Base-by-base conservation (phyloP, 2,113 vertebrate genomes). In the Aspiorhynchus laticeps region DNA sequence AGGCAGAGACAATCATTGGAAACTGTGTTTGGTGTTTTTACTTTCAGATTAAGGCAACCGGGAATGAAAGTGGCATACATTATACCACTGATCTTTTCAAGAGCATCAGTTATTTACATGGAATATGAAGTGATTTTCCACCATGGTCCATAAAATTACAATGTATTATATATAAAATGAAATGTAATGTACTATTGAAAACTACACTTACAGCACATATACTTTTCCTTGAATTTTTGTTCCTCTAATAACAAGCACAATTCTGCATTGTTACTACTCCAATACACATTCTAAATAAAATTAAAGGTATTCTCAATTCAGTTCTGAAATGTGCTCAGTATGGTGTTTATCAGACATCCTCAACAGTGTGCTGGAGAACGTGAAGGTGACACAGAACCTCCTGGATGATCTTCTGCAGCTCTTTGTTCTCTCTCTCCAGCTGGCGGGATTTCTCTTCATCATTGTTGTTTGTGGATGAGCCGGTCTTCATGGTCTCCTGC, bases 401-500 rank as follows among this genome's bases (percentile, higher is more conserved):
- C 0, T 97, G 97, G 5, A 99, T 98, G 94, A 99, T 98, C 91
- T 97, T 97, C 89, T 98, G 97, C 90, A 99, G 94, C 85, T 99
- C 97, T 0, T 97, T 92, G 93, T 99, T 99, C 91, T 99, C 97
- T 61, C 97, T 94, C 93, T 99, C 98, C 93, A 99, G 88, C 83
- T 99, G 95, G 12, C 98, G 92, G 24, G 97, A 98, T 19, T 98
- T 98, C 91, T 99, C 98, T 90, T 99, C 98, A 46, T 99, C 97
- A 0, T 98, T 98, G 95, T 99, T 98, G 94, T 98, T 98, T 90
- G 97, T 98, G 67, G 98, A 98, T 0, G 98, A 98, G 0, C 97
- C 97, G 0, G 98, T 98, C 91, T 98, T 98, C 95, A 98, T 97
- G 7, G 97, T 98, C 93, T 98, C 98, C 94, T 99, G 97, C 15